Evolutionary conservation across 37 sponge, comb jelly and placozoan genomes (phyloP).

Genomic region (Dysidea cf. avara): DNA sequence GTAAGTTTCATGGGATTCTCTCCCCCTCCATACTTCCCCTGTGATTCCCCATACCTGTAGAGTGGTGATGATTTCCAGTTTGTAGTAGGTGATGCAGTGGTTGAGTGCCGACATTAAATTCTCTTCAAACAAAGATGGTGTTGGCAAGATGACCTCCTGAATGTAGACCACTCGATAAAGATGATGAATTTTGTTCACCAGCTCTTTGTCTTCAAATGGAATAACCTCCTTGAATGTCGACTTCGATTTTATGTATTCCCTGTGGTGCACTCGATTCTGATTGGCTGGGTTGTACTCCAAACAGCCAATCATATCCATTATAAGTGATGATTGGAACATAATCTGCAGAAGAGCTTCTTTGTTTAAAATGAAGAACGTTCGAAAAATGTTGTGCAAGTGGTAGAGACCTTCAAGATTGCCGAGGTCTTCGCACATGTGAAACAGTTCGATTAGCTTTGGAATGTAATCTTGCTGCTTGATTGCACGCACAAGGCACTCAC

Average conservation of each 20-base stretch:
- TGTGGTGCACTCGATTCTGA: slow-evolving; percentile 61
- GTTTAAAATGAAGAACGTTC: slow-evolving; percentile 84
- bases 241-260: slow-evolving; percentile 74
- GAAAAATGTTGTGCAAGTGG: slow-evolving; percentile 84
- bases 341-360: slow-evolving; percentile 63
- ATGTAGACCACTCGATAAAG: slow-evolving; percentile 83
- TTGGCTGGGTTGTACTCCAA: slow-evolving; percentile 88
- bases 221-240: slow-evolving; percentile 84
- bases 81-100: slow-evolving; percentile 80
- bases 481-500: slow-evolving; percentile 43
- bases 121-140: slow-evolving; percentile 97
- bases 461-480: slow-evolving; percentile 83
- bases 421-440: slow-evolving; percentile 96
- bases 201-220: slow-evolving; percentile 75
- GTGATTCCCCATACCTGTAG: too few species aligned
- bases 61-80: slow-evolving; percentile 80
- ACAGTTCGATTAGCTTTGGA: slow-evolving; percentile 84
- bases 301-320: slow-evolving; percentile 87
- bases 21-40: too few species aligned
- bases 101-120: slow-evolving; percentile 87
- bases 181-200: slow-evolving; percentile 82
- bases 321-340: slow-evolving; percentile 55
- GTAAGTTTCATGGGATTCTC: too few species aligned
- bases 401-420: slow-evolving; percentile 85
- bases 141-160: slow-evolving; percentile 92